Conservation (phyloP, 2,888 invertebrate species). For the Eilema caniola region DNA sequence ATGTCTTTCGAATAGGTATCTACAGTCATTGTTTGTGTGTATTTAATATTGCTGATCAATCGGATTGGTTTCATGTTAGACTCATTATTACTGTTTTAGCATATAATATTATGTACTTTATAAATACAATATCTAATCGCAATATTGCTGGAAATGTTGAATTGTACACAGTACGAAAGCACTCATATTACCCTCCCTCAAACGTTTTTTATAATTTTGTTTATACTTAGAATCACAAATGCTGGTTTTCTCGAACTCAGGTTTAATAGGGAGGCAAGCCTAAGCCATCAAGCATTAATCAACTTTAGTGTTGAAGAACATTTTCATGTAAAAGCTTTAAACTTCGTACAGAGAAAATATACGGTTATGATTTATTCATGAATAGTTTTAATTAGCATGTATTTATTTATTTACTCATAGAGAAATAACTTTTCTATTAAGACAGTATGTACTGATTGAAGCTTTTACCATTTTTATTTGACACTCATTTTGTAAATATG, state of each 20-base stretch:
- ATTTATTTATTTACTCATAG: constrained; percentile 79
- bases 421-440: constrained; percentile 39
- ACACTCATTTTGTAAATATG: constrained; percentile 82
- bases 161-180: not conserved
- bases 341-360: constrained; percentile 51
- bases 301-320: constrained; percentile 20
- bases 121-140: constrained; percentile 12
- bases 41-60: constrained; percentile 27
- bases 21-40: constrained; percentile 31
- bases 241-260: not conserved
- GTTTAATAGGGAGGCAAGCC: constrained; percentile 20
- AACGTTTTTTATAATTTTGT: not conserved
- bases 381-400: constrained; percentile 60
- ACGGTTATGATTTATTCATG: constrained; percentile 47
- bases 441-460: constrained; percentile 59
- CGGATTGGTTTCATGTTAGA: constrained; percentile 23
- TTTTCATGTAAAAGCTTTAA: constrained; percentile 59
- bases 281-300: constrained; percentile 25
- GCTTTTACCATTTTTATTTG: constrained; percentile 77
- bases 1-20: constrained; percentile 37
- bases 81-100: constrained; percentile 22
- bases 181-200: not conserved
- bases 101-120: constrained; percentile 17
- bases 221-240: not conserved
- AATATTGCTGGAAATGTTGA: not conserved